Base-by-base conservation (phyloP, 1,140 invertebrate species). In the Orius insidiosus region DNA sequence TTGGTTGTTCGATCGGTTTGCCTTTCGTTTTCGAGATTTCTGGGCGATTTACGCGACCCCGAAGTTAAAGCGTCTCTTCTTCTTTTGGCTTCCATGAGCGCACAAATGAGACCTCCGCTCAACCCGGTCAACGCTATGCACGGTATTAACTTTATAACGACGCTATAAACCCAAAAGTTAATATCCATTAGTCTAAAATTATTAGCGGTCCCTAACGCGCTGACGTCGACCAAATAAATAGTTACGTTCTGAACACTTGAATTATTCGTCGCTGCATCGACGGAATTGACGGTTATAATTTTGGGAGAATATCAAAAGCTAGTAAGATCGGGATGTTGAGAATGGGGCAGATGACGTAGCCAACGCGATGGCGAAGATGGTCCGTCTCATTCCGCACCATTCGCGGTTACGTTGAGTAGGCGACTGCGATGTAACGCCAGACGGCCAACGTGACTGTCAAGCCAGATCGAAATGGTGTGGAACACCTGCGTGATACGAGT, bases 381-480 rank as follows among this genome's bases (percentile, higher is more conserved):
- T 84, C 14, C 76, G 71, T 3, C 65, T 64, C 61, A 81, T 78
- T 47, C 72, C 80, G 55, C 85, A 89, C 74, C 80, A 82, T 30
- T 76, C 72, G 18, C 74, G 66, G 63, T 84, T 83, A 24, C 70
- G 69, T 48, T 85, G 80, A 0, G 85, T 76, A 74, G 1, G 74
- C 80, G 1, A 93, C 84, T 1, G 85, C 87, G 11, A 95, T 78
- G 59, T 89, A 95, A 4, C 90, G 68, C 84, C 92, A 96, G 4
- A 95, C 76, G 0, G 90, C 90, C 32, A 95, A 60, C 1, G 84
- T 85, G 0, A 95, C 79, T 0, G 89, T 93, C 46, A 95, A n/a
- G 60, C 74, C 84, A 92, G 45, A 92, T 93, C 0, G 87, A 88
- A 35, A 93, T 84, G 0, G 89, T 93, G 60, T 96, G 90, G 56